Base-by-base conservation (phyloP, 2,113 vertebrate genomes). In the Alosa alosa region DNA sequence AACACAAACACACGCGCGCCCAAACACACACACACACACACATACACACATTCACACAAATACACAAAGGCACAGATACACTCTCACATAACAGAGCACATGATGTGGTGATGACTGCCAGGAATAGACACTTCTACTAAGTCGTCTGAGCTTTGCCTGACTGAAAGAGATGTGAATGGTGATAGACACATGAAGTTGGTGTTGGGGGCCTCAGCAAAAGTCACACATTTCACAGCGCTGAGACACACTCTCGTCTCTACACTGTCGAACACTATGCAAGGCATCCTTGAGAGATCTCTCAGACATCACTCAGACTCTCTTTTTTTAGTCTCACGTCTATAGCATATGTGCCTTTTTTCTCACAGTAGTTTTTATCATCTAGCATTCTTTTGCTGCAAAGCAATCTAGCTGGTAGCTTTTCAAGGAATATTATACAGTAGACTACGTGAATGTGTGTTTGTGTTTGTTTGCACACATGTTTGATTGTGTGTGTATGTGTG, bases 21-120 rank as follows among this genome's bases (percentile, higher is more conserved):
- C 72, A 78, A 20, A 78, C 72, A 78, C 64, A 72, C n/a, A 72
- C 64, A 31, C 20, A 72, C 7, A 36, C 22, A 6, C 60, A 64
- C 22, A 57, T 15, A 22, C 55, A 60, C 55, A 60, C 55, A 60
- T 15, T 25, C 60, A 68, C 64, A 72, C n/a, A 36, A 36, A 72
- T 13, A 78, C 72, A 78, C 72, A 78, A 78, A 78, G 72, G 10
- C 72, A 78, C 31, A 78, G 31, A 78, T 39, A 78, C 72, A 39
- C 72, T 17, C 72, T 78, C 72, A 78, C 72, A 78, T 17, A 78
- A 39, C 72, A 39, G 31, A 78, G 72, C 72, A 6, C 72, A 78
- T 78, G 72, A 17, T 78, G 72, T 78, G 72, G 13, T 78, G 31
- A 11, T 78, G 72, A 78, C 72, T 78, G 72, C 72, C 72, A 31